Evolutionary conservation across 2,113 vertebrate genomes (phyloP).

Genomic region (Gracilinanus agilis): DNA sequence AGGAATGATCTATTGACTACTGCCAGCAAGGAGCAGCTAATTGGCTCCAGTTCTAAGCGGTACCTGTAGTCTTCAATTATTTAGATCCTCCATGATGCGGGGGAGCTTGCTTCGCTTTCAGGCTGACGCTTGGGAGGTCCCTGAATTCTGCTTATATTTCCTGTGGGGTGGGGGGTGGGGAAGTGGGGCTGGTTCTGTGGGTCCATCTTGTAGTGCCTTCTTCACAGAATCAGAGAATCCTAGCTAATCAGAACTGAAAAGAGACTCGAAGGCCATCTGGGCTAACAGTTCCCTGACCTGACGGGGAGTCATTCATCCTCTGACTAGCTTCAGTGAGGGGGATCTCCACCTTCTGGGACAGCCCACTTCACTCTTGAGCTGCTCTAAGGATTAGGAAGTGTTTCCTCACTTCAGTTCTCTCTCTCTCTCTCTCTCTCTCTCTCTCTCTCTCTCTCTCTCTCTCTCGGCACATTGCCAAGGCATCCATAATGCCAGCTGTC

Average conservation of each 20-base stretch:
- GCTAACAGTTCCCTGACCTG: background rate
- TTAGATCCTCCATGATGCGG: background rate
- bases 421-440: background rate
- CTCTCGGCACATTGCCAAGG: background rate
- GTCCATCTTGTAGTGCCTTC: background rate
- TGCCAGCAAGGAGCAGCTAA: background rate
- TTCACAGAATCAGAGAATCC: background rate
- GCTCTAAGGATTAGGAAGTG: background rate
- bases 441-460: background rate
- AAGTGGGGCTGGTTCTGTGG: background rate
- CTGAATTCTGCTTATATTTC: background rate
- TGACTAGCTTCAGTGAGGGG: background rate
- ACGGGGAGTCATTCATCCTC: background rate
- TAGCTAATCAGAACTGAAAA: background rate
- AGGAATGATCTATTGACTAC: background rate
- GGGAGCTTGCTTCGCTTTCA: background rate
- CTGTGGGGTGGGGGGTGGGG: background rate
- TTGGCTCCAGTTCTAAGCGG: background rate
- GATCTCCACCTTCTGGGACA: background rate
- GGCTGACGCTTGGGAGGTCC: background rate
- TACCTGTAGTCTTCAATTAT: background rate
- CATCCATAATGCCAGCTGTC: no score
- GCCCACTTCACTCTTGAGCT: background rate
- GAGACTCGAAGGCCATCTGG: background rate
- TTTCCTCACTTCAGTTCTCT: background rate